Evolutionary conservation across 1,140 invertebrate genomes (phyloP), one percentile per base, ranked within the genome.

Genomic region (Drosophila kohkoa): DNA sequence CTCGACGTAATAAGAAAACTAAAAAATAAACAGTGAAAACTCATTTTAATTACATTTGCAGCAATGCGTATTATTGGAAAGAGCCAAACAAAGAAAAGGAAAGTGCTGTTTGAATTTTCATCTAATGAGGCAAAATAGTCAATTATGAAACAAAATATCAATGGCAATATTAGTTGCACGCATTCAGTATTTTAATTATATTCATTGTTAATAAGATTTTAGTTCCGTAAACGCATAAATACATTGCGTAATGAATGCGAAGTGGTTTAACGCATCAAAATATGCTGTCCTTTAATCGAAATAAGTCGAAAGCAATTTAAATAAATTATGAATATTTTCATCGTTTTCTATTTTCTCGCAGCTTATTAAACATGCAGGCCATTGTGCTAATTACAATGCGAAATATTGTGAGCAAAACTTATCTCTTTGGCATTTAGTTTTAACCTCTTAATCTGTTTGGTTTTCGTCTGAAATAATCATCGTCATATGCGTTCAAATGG

Each of bases 1-100:
- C 25, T 32, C 41, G 11, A 38, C 8, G 38, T 15, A 52, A 65
- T 43, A n/a, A 32, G 57, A 49, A 52, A 30, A 28, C 2, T 28
- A 25, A 45, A 30, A 43, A 28, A 41, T 2, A 25, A 55, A 49
- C 2, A 30, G 16, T 13, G 20, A 64, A 71, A 67, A 73, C 32
- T 72, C 48, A 77, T 77, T 77, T 67, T 77, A 77, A 77, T 77
- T 77, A 77, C 60, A 73, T 73, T 72, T 66, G 67, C 13, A 43
- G 69, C 62, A 57, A 35, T 62, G 57, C 69, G 57, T 67, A 62
- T 73, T 73, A 73, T 67, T 77, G 51, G 43, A 71, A 76, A 35
- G 55, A 55, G 55, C 11, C 41, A 54, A 76, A 25, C 20, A 25
- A 25, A 25, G 3, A 25, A 25, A 25, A 72, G 10, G 32, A 69